Conservation (phyloP, 2,113 vertebrate genomes). For the Chamaea fasciata region DNA sequence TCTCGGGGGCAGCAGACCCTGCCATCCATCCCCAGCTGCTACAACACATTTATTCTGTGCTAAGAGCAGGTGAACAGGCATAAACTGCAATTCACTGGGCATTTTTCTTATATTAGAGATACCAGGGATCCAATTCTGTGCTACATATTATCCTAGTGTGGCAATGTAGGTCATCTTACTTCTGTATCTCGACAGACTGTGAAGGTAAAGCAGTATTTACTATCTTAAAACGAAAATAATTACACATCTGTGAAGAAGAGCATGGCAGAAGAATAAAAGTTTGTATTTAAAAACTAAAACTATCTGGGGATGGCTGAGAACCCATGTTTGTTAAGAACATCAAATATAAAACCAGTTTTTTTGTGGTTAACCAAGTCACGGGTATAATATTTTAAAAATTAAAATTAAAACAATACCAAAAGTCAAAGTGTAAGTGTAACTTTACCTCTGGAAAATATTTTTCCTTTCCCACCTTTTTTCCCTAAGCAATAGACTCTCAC, state of each 20-base stretch:
- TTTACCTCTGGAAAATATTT: background rate
- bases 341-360: background rate
- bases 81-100: background rate
- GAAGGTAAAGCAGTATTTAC: background rate
- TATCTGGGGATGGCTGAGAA: background rate
- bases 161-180: background rate
- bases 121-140: background rate
- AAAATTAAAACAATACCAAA: background rate
- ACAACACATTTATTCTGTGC: background rate
- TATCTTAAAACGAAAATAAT: background rate
- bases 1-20: background rate
- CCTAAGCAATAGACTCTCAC: background rate
- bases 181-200: background rate
- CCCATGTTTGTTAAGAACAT: accelerated
- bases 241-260: background rate
- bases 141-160: background rate
- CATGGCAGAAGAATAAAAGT: background rate
- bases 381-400: background rate
- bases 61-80: background rate
- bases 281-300: background rate
- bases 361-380: background rate
- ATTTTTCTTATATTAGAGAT: background rate
- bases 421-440: background rate
- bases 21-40: background rate
- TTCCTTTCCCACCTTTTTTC: background rate